Evolutionary conservation across 2,797 vertebrate genomes (phyloP).

Genomic region (Pipistrellus pygmaeus): DNA sequence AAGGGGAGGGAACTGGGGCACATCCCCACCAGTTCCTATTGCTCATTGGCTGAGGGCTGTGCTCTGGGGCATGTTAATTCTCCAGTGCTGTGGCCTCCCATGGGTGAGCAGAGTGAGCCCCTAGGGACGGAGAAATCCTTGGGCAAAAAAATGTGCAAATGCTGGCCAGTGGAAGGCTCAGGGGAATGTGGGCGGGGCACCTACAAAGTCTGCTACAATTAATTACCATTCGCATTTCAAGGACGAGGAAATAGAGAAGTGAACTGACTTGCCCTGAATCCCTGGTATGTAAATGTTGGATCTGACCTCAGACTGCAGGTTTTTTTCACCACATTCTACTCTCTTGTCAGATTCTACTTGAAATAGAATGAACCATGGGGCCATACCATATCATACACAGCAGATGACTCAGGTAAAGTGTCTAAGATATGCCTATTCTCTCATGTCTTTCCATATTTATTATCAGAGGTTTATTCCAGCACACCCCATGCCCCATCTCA

Average conservation of each 20-base stretch:
- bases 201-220: not conserved
- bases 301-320: not conserved
- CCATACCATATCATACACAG: not conserved
- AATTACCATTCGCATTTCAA: not conserved
- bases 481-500: not conserved
- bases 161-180: not conserved
- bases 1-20: not conserved
- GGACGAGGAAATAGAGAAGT: not conserved
- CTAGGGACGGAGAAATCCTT: not conserved
- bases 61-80: not conserved
- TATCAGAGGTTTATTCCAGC: not conserved
- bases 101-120: not conserved
- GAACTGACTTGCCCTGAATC: not conserved
- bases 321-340: not conserved
- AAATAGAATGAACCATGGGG: not conserved
- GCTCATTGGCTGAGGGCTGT: not conserved
- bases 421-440: not conserved
- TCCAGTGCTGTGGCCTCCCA: not conserved
- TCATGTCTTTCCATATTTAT: slow-evolving; percentile 3
- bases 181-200: not conserved
- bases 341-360: not conserved
- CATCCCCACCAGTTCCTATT: not conserved
- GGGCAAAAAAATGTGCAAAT: not conserved
- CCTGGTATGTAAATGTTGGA: not conserved
- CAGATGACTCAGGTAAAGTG: not conserved